Evolutionary conservation across 2,888 invertebrate species (phyloP).

Genomic region (Drosophila mettleri): DNA sequence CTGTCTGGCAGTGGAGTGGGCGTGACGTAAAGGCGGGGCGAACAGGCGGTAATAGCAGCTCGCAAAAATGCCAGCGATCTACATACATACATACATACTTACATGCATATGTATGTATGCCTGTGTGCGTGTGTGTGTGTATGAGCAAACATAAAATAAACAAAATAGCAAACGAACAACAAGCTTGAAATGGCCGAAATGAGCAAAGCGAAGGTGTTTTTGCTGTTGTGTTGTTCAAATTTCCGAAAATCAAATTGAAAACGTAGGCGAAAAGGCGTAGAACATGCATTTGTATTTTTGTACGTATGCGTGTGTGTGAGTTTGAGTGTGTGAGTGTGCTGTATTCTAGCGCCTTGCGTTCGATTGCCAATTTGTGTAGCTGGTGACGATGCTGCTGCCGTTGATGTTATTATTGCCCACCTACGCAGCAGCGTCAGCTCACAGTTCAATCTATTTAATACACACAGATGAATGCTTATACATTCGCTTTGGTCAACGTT

Average conservation of each 20-base stretch:
- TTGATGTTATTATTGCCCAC: slow-evolving; percentile 42
- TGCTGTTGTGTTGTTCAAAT: slow-evolving; percentile 61
- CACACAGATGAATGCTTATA: slow-evolving; percentile 17
- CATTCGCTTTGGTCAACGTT: slow-evolving; percentile 40
- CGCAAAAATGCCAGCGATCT: slow-evolving; percentile 59
- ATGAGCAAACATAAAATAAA: slow-evolving; percentile 73
- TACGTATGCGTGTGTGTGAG: slow-evolving; percentile 1
- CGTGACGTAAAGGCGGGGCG: slow-evolving; percentile 36
- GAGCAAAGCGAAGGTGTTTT: slow-evolving; percentile 72
- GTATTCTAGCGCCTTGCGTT: slow-evolving; percentile 46
- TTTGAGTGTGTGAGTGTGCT: slow-evolving; percentile 9
- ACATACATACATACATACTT: slow-evolving; percentile 24
- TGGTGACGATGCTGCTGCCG: slow-evolving; percentile 36
- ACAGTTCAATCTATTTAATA: slow-evolving; percentile 45
- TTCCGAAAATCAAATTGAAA: slow-evolving; percentile 71
- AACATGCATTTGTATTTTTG: slow-evolving; percentile 11
- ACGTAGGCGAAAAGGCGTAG: slow-evolving; percentile 75
- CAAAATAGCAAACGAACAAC: slow-evolving; percentile 64
- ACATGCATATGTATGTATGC: neutral
- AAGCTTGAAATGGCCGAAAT: slow-evolving; percentile 69
- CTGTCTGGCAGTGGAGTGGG: slow-evolving; percentile 66
- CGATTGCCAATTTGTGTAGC: slow-evolving; percentile 68
- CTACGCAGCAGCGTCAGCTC: slow-evolving; percentile 44
- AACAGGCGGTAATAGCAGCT: slow-evolving; percentile 20
- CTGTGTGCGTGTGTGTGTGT: neutral